Conservation (phyloP, 2,113 vertebrate species). For the Pholis gunnellus region DNA sequence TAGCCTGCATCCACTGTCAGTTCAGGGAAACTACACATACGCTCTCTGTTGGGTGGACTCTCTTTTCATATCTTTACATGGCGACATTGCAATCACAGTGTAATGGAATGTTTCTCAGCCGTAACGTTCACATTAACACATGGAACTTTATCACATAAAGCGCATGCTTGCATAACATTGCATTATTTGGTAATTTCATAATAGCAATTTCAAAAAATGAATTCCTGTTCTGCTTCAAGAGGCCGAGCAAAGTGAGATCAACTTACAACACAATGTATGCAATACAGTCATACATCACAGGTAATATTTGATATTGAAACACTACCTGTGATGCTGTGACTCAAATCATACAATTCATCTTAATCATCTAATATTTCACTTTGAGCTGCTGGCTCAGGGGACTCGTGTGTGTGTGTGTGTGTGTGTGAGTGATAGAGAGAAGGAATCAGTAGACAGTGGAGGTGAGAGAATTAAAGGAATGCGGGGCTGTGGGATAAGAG, state of each 20-base stretch:
- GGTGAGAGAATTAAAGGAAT: conserved; percentile 30
- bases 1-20: background rate
- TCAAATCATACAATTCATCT: conserved; percentile 50
- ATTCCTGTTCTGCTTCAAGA: background rate
- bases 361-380: conserved; percentile 55
- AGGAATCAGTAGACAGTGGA: conserved; percentile 25
- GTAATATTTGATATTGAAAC: conserved; percentile 27
- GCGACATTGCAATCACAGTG: background rate
- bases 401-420: background rate
- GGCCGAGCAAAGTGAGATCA: conserved; percentile 36
- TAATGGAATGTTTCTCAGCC: conserved; percentile 19
- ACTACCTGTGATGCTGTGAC: conserved; percentile 37
- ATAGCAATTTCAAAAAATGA: conserved; percentile 29
- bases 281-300: conserved; percentile 39
- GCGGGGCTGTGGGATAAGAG: conserved; percentile 33
- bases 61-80: conserved; percentile 6
- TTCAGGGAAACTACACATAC: conserved; percentile 1
- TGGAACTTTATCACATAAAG: conserved; percentile 31
- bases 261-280: conserved; percentile 39
- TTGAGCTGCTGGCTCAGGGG: conserved; percentile 40
- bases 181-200: conserved; percentile 43
- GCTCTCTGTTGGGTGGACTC: background rate
- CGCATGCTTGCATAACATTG: conserved; percentile 5
- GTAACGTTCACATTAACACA: conserved; percentile 37
- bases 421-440: background rate